Percentiles rank a stretch among this genome's conserved stretches.
Evolutionary conservation across 2,888 invertebrate species (phyloP).

Genomic region (Papilio demoleus): DNA sequence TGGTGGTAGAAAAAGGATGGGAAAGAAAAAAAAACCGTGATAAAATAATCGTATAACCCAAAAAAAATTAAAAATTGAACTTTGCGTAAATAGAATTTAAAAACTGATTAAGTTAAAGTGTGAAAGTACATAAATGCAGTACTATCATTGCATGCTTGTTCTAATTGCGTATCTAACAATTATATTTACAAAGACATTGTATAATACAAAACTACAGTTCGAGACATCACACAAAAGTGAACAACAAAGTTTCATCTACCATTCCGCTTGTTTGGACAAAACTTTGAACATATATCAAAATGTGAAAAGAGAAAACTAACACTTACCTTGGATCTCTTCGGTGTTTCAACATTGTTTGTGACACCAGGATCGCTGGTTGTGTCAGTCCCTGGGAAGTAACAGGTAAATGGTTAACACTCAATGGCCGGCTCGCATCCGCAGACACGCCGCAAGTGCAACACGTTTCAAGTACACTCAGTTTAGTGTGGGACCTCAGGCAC

Average conservation of each 20-base stretch:
- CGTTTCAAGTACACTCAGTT: too few species aligned
- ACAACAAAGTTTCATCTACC: slow-evolving; percentile 55
- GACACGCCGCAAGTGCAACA: too few species aligned
- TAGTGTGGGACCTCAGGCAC: too few species aligned
- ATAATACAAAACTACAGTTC: slow-evolving; percentile 60
- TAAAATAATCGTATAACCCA: slow-evolving; percentile 66
- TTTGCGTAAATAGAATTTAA: slow-evolving; percentile 39
- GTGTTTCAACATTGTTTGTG: slow-evolving; percentile 77
- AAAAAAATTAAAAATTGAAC: slow-evolving; percentile 42
- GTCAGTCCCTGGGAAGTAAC: slow-evolving; percentile 76
- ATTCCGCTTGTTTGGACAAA: slow-evolving; percentile 54
- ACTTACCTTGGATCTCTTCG: slow-evolving; percentile 77
- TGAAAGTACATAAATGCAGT: slow-evolving; percentile 53
- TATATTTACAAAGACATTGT: slow-evolving; percentile 67
- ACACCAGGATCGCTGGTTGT: slow-evolving; percentile 76
- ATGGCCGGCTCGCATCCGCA: too few species aligned
- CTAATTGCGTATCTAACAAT: slow-evolving; percentile 65
- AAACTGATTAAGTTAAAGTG: slow-evolving; percentile 46
- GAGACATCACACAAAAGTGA: slow-evolving; percentile 48
- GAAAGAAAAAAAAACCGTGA: slow-evolving; percentile 67
- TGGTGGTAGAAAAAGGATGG: slow-evolving; percentile 51
- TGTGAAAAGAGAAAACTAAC: neutral
- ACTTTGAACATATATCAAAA: slow-evolving; percentile 46
- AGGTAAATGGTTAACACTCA: too few species aligned
- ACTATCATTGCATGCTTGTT: slow-evolving; percentile 62